phyloP scores from a whole-genome alignment of 2,113 vertebrate genomes.

The Asarcornis scutulata region DNA sequence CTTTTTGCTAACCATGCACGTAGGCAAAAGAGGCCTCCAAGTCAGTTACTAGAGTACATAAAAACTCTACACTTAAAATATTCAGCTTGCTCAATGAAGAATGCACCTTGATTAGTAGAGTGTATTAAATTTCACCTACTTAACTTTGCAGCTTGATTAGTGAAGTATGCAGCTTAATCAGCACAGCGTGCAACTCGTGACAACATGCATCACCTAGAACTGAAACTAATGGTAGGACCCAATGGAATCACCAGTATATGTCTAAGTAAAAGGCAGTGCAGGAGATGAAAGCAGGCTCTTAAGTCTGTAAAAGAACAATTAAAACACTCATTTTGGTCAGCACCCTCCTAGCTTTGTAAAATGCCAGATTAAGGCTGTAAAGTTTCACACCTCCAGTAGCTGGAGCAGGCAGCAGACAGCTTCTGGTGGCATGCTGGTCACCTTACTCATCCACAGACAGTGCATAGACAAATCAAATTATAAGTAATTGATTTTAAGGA shows the following conservation, averaged over 20 bases:
- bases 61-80: slow-evolving; percentile 72
- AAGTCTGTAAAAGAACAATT: neutral
- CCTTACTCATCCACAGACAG: neutral
- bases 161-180: slow-evolving; percentile 74
- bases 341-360: neutral
- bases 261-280: neutral
- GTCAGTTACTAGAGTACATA: slow-evolving; percentile 31
- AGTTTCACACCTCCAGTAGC: neutral
- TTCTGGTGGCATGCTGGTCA: neutral
- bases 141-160: slow-evolving; percentile 77
- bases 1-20: neutral
- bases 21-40: slow-evolving; percentile 9
- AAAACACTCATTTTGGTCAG: neutral
- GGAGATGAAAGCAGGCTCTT: neutral
- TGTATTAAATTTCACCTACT: slow-evolving; percentile 72
- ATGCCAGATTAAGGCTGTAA: neutral
- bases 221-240: slow-evolving; percentile 22
- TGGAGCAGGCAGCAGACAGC: neutral
- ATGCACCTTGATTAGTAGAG: slow-evolving; percentile 75
- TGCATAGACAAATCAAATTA: neutral
- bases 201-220: slow-evolving; percentile 56
- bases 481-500: neutral
- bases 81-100: slow-evolving; percentile 70
- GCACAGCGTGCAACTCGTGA: slow-evolving; percentile 65
- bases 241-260: neutral